Base-by-base conservation (phyloP, 1,140 invertebrate species). In the Pseudomyrmex flavicornis region DNA sequence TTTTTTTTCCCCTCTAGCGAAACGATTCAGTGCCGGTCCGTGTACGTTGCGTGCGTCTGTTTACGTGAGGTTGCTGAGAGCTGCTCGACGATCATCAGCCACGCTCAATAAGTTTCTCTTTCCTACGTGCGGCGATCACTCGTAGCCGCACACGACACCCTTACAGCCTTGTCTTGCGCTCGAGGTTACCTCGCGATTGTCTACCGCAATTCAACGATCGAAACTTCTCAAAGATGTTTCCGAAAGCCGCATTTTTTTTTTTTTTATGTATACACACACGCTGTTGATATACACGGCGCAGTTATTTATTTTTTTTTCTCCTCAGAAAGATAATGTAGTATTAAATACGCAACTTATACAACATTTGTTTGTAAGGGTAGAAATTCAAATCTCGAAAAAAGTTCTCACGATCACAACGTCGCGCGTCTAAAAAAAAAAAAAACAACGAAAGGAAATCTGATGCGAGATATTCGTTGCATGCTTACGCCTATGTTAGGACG, bases 101-200 rank as follows among this genome's bases (percentile, higher is more conserved):
- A 88, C 88, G 88, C 83, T 89, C 85, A 76, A 88, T 89, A 89
- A 88, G 73, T 79, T 66, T 46, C 44, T 63, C 61, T 80, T 56
- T 70, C 76, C 66, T 66, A 80, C 20, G 66, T 17, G 17, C 66
- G 22, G 35, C 66, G 54, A 70, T 80, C 54, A 35, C 54, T 70
- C 66, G 65, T 69, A 50, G 22, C 68, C 66, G 76, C 20, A 12
- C 62, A 22, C 20, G 56, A 52, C 80, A 75, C 82, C 82, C 52
- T 26, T 59, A 46, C 68, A 46, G 63, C 48, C 35, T 35, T 35
- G 65, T 50, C 52, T 35, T 35, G 35, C 52, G 54, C 48, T 20
- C 63, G 26, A 44, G 68, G 22, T 50, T 83, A 83, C 77, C 77
- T 83, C 82, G 74, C 73, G 82, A 77, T 83, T 35, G 35, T 46